Evolutionary conservation across 2,888 invertebrate species (phyloP).

Genomic region (Microchrysa polita): DNA sequence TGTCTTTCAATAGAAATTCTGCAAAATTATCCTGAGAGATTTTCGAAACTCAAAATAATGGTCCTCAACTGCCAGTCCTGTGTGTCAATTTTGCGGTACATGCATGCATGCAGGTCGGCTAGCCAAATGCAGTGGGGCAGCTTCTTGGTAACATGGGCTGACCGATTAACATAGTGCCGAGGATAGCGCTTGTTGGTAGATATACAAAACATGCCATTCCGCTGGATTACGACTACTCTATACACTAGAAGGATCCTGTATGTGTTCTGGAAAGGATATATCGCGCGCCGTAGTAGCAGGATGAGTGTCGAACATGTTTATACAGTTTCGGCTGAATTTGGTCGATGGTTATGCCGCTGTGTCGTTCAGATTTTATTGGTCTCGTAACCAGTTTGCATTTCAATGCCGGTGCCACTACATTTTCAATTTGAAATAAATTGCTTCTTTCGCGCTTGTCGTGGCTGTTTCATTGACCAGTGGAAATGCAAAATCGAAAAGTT

Average conservation of each 20-base stretch:
- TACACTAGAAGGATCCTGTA: not conserved
- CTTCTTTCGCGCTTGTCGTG: slow-evolving; percentile 14
- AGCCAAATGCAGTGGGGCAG: not conserved
- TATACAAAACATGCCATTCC: not conserved
- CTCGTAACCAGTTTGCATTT: slow-evolving; percentile 36
- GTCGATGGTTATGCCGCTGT: slow-evolving; percentile 15
- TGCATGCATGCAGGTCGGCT: slow-evolving; percentile 1
- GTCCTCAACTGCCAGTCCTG: not conserved
- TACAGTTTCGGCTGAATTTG: slow-evolving; percentile 1
- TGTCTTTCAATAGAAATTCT: slow-evolving; percentile 38
- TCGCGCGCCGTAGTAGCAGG: too few relatives aligned
- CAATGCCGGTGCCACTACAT: slow-evolving; percentile 34
- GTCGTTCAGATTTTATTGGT: slow-evolving; percentile 36
- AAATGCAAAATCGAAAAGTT: not conserved
- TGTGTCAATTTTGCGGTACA: not conserved
- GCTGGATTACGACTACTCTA: not conserved
- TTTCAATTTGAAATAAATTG: slow-evolving; percentile 38
- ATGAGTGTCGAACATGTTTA: not conserved
- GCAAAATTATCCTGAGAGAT: slow-evolving; percentile 27
- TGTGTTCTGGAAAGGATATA: too few relatives aligned
- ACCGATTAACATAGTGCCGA: not conserved
- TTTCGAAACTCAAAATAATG: slow-evolving; percentile 26
- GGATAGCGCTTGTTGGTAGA: not conserved
- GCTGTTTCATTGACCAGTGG: not conserved
- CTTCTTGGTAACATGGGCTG: not conserved